phyloP scores from a whole-genome alignment of 2,888 invertebrate genomes.

The Dryobota labecula region DNA sequence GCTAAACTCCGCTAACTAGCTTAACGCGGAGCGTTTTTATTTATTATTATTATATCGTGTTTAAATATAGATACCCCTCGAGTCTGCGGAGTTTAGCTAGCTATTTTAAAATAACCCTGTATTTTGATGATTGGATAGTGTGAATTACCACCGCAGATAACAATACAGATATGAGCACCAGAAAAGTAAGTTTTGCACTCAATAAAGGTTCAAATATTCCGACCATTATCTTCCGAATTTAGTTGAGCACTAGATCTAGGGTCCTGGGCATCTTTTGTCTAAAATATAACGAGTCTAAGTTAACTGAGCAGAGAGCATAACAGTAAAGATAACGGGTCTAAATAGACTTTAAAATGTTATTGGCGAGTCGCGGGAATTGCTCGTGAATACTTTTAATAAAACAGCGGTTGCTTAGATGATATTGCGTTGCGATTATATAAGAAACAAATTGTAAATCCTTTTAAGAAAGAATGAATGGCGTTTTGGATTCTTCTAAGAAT shows the following conservation, averaged over 20 bases:
- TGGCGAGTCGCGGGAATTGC: slow-evolving; percentile 64
- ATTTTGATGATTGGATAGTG: neutral
- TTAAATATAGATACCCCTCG: too few relatives aligned
- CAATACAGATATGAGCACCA: neutral
- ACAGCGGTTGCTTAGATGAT: slow-evolving; percentile 17
- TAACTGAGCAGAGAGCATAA: slow-evolving; percentile 65
- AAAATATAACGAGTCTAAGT: slow-evolving; percentile 62
- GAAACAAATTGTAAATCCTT: slow-evolving; percentile 2
- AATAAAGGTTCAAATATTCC: slow-evolving; percentile 27
- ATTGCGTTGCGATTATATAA: slow-evolving; percentile 5
- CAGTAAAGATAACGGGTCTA: slow-evolving; percentile 72
- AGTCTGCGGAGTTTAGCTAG: too few relatives aligned
- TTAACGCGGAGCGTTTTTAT: too few relatives aligned
- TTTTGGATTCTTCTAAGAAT: slow-evolving; percentile 6
- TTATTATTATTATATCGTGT: too few relatives aligned
- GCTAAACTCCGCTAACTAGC: too few relatives aligned
- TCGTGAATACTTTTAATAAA: slow-evolving; percentile 53
- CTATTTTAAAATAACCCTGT: too few relatives aligned
- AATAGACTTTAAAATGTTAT: slow-evolving; percentile 78
- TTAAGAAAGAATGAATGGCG: neutral
- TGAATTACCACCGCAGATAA: neutral
- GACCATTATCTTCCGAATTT: slow-evolving; percentile 41
- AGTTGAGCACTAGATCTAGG: slow-evolving; percentile 51
- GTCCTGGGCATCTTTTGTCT: slow-evolving; percentile 71
- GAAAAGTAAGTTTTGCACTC: slow-evolving; percentile 16